These are phyloP conservation scores for Clusia tigrina DNA, from an alignment of 2,888 invertebrate genomes.

Conservation along the genomic window DNA sequence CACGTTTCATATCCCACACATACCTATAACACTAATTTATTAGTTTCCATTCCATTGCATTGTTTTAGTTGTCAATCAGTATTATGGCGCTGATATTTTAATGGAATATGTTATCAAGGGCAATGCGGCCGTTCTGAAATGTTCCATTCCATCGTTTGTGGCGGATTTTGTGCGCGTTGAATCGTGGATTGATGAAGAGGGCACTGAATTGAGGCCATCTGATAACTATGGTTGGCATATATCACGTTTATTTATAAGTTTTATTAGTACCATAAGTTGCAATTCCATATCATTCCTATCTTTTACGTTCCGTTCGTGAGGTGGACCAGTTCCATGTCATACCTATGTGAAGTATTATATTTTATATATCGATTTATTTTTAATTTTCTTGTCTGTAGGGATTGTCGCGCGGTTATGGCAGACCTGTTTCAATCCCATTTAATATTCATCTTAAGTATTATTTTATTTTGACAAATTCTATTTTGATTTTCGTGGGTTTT, in stretches of 20 bases:
- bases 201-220: constrained; percentile 66
- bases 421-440: no score
- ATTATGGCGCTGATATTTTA: constrained; percentile 75
- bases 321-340: no score
- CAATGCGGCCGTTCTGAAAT: constrained; percentile 76
- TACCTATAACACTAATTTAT: background rate
- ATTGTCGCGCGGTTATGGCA: no score
- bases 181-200: constrained; percentile 75
- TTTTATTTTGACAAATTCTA: no score
- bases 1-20: background rate
- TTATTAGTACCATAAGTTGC: background rate
- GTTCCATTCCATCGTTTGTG: constrained; percentile 78
- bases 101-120: constrained; percentile 79
- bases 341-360: background rate
- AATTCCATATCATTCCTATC: background rate
- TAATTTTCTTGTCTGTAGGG: no score
- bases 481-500: no score
- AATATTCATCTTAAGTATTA: no score
- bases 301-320: no score
- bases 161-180: constrained; percentile 77
- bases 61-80: constrained; percentile 75
- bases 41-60: constrained; percentile 18
- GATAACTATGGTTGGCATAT: constrained; percentile 67
- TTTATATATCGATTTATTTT: no score
- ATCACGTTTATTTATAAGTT: constrained; percentile 16